These are phyloP conservation scores for Bilobella aurantiaca DNA, from an alignment of 1,140 invertebrate genomes.

Conservation along the genomic window DNA sequence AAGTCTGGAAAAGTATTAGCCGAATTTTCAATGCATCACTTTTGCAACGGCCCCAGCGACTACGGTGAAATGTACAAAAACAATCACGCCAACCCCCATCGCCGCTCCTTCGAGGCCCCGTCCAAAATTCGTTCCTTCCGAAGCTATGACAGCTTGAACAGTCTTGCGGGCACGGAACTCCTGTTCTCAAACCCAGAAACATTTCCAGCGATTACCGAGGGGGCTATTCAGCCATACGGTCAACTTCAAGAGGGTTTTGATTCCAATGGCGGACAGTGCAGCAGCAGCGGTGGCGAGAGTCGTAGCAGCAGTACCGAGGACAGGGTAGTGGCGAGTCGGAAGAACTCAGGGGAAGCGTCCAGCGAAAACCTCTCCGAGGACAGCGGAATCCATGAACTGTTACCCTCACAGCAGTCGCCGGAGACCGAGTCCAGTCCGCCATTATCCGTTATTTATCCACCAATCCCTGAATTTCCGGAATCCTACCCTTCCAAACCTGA, in stretches of 20 bases:
- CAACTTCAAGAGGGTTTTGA: constrained; percentile 31
- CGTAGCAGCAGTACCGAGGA: not conserved
- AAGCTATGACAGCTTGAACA: constrained; percentile 32
- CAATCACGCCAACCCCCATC: constrained; percentile 4
- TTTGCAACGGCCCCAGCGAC: not conserved
- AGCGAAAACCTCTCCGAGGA: constrained; percentile 33
- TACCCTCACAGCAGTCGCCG: constrained; percentile 11
- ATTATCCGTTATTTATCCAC: no score
- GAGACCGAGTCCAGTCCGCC: constrained; percentile 11
- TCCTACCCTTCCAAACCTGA: constrained; percentile 29
- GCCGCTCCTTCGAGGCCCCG: constrained; percentile 28
- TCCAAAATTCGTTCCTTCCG: constrained; percentile 28
- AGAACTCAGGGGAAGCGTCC: constrained; percentile 21
- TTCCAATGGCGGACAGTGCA: not conserved
- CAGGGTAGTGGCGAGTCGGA: not conserved
- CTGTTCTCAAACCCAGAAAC: constrained; percentile 33
- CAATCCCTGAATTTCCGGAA: no score
- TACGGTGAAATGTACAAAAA: not conserved
- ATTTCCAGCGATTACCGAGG: constrained; percentile 24
- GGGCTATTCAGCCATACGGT: constrained; percentile 12
- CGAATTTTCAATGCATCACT: constrained; percentile 27
- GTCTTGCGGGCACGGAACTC: constrained; percentile 31
- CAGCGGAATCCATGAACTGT: constrained; percentile 26
- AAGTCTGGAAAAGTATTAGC: constrained; percentile 28
- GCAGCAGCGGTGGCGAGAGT: not conserved